Evolutionary conservation across 2,797 vertebrate species (phyloP).

Genomic region (Amblyraja radiata): DNA sequence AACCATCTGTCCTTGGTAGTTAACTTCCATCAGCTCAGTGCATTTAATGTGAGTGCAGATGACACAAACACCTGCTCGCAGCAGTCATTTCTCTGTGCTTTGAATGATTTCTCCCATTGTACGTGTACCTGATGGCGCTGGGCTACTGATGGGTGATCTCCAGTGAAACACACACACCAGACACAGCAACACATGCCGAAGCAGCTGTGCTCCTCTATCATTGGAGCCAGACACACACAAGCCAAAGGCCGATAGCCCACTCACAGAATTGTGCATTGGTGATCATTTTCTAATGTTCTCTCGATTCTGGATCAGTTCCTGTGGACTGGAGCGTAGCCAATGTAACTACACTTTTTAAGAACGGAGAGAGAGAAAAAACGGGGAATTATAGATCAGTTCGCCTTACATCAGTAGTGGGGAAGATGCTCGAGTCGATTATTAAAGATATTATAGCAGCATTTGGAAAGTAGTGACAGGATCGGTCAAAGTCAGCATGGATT

Average conservation of each 20-base stretch:
- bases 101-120: background rate
- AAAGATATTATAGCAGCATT: too few relatives aligned
- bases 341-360: too few relatives aligned
- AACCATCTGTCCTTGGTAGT: slow-evolving; percentile 7
- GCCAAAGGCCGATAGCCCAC: background rate
- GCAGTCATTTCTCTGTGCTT: background rate
- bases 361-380: too few relatives aligned
- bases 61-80: background rate
- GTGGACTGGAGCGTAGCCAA: too few relatives aligned
- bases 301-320: too few relatives aligned
- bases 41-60: background rate
- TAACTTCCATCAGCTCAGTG: background rate
- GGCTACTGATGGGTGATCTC: background rate
- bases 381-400: too few relatives aligned
- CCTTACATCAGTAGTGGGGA: too few relatives aligned
- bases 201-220: slow-evolving; percentile 29
- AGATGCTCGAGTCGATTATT: too few relatives aligned
- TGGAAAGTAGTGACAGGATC: too few relatives aligned
- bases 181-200: background rate
- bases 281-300: too few relatives aligned
- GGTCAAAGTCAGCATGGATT: too few relatives aligned
- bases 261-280: background rate
- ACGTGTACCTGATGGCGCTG: background rate
- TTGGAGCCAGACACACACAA: background rate
- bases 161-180: background rate